Evolutionary conservation across 2,113 vertebrate species (phyloP), one percentile per base, ranked within the genome.

Genomic region (Percina caprodes): DNA sequence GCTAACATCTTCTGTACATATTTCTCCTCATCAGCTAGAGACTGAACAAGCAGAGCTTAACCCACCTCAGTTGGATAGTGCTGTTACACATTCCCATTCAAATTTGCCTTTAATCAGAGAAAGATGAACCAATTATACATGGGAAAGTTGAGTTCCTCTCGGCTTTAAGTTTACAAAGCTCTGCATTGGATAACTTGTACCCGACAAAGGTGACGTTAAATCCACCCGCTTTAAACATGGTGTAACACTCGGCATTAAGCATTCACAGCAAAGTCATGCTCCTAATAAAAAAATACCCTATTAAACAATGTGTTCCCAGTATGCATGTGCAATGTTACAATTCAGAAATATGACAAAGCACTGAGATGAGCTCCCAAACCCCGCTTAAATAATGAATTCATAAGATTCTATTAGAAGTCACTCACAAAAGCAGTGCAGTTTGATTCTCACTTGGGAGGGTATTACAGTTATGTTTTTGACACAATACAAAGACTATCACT

Each of bases 291-390:
- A 66, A n/a, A n/a, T 35, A 13, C 21, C 19, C 45, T 46, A 24
- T 78, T 11, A 35, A 56, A 56, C 24, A 46, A 15, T n/a, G 15
- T 26, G 10, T 19, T 58, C 35, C 35, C 56, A 60, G 15, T 68
- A 21, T 69, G 19, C 35, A 23, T 52, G 33, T 30, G 21, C 61
- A n/a, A 49, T 61, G 60, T 58, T 58, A 7, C 19, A 21, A 65
- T 52, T 56, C n/a, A 33, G 4, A 80, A 56, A 73, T 49, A 77
- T 3, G 7, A 46, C 33, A 74, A 56, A 55, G n/a, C 7, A 19
- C 26, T 12, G 24, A 54, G 26, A 78, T 69, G 45, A 82, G 74
- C 69, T 78, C 79, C 84, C 65, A 54, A 52, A 74, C 60, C 63
- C 58, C 58, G 18, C 23, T 33, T 46, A 46, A 78, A 78, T 59